Evolutionary conservation across 2,797 vertebrate genomes (phyloP), one percentile per base, ranked within the genome.

Genomic region (Galaxias olidus): DNA sequence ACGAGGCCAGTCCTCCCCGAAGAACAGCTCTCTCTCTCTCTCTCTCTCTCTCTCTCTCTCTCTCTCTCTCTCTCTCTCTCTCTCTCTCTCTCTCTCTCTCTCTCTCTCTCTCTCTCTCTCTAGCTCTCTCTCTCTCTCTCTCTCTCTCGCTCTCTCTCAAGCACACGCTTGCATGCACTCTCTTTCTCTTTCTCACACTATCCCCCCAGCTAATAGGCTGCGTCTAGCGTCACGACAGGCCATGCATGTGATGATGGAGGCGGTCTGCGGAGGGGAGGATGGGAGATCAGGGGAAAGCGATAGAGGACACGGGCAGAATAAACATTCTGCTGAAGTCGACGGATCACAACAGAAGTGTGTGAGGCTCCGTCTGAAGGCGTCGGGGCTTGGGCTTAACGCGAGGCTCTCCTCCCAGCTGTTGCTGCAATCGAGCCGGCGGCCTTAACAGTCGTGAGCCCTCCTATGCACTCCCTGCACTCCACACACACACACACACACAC

Each of bases 1-100:
- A 50, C 15, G 13, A 4, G 9, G 76, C 68, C 86, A 80, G 70
- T 65, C 66, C 77, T 57, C 71, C 62, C 77, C 64, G 68, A 81
- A 75, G 59, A 62, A 68, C 71, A 79, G 57, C 71, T 72, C 68
- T 68, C 87, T 15, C 66, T 77, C 85, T 75, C 62, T 76, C 82
- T 60, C 80, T 80, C 71, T 57, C 76, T 50, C 4, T 50, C 48
- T 50, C 10, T 50, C 48, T 50, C 48, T 50, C 48, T 50, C 48
- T 50, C 10, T 50, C 48, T 50, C 48, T 50, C 48, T 61, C 46
- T 49, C 12, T 47, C 44, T n/a, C 1, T 50, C 12, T 56, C 8
- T 56, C 40, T 10, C 30, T 56, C 54, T 15, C 13, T 56, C 53
- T n/a, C 12, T 56, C 20, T 41, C 5, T 41, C 53, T 13, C n/a